phyloP scores from a whole-genome alignment of 1,140 invertebrate species.

The Drosophila auraria region DNA sequence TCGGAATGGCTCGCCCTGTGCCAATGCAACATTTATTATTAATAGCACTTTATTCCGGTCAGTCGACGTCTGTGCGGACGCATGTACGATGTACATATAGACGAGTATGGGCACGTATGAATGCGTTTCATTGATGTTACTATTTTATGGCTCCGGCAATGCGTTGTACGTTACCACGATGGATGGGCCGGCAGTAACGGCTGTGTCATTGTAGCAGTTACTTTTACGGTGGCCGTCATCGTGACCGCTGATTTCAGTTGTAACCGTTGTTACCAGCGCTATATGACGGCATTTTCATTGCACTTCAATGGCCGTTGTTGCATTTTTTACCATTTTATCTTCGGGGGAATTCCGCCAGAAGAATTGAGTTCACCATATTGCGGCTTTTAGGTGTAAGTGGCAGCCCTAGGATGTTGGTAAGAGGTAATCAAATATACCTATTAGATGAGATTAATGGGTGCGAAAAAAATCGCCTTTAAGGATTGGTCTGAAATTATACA shows the following conservation, averaged over 20 bases:
- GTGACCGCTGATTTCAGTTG: slow-evolving; percentile 36
- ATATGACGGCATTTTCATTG: slow-evolving; percentile 71
- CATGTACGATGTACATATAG: slow-evolving; percentile 12
- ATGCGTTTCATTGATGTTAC: slow-evolving; percentile 79
- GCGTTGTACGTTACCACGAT: slow-evolving; percentile 29
- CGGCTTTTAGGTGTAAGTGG: slow-evolving; percentile 1
- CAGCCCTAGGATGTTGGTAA: neutral
- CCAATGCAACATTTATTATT: slow-evolving; percentile 76
- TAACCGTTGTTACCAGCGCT: slow-evolving; percentile 39
- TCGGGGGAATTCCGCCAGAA: neutral
- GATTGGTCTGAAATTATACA: neutral
- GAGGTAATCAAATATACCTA: neutral
- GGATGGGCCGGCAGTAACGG: slow-evolving; percentile 37
- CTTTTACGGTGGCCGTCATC: slow-evolving; percentile 43
- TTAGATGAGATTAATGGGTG: neutral
- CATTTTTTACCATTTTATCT: slow-evolving; percentile 22
- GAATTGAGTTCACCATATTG: neutral
- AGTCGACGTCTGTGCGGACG: slow-evolving; percentile 28
- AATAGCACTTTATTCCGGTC: slow-evolving; percentile 81
- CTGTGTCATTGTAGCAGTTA: slow-evolving; percentile 53
- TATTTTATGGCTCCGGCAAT: slow-evolving; percentile 73
- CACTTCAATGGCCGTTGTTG: slow-evolving; percentile 55
- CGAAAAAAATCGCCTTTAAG: too few species aligned
- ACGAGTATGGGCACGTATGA: slow-evolving; percentile 54
- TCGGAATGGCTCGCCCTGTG: slow-evolving; percentile 7